Percentiles rank a stretch among this genome's conserved stretches.
Conservation (phyloP, 1,140 invertebrate species). For the Aricia agestis region DNA sequence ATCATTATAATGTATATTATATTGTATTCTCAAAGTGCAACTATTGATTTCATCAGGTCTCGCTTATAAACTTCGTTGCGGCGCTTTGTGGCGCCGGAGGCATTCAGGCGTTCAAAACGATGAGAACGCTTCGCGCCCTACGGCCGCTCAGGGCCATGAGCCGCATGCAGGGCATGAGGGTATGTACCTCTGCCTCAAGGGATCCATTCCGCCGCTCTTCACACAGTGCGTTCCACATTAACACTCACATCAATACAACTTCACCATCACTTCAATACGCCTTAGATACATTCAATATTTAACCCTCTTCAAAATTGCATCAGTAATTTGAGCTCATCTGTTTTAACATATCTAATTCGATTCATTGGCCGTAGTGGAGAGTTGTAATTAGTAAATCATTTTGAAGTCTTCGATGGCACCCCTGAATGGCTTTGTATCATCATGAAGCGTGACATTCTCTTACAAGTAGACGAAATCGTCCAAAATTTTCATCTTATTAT, state of each 20-base stretch:
- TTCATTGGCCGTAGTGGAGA: slow-evolving; percentile 57
- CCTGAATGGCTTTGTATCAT: slow-evolving; percentile 73
- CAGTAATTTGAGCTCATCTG: slow-evolving; percentile 40
- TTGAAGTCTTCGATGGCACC: slow-evolving; percentile 65
- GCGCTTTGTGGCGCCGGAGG: slow-evolving; percentile 94
- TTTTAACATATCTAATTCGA: slow-evolving; percentile 33
- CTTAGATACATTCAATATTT: slow-evolving; percentile 24
- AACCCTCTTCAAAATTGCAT: slow-evolving; percentile 41
- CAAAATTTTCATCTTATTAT: slow-evolving; percentile 53
- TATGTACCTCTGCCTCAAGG: slow-evolving; percentile 79
- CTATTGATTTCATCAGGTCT: slow-evolving; percentile 84
- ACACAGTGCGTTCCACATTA: slow-evolving; percentile 32
- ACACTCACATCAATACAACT: slow-evolving; percentile 41
- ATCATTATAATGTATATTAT: slow-evolving; percentile 15
- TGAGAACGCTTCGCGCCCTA: slow-evolving; percentile 96
- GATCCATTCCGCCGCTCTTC: slow-evolving; percentile 41
- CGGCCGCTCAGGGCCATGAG: slow-evolving; percentile 96
- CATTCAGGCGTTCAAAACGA: slow-evolving; percentile 98
- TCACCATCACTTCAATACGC: slow-evolving; percentile 35
- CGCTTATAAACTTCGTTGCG: slow-evolving; percentile 97
- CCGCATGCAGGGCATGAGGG: slow-evolving; percentile 98
- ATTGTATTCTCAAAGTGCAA: slow-evolving; percentile 34
- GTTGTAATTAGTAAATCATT: slow-evolving; percentile 56
- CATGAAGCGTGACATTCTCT: slow-evolving; percentile 58
- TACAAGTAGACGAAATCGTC: slow-evolving; percentile 37